Conservation (phyloP, 2,113 vertebrate genomes). For the Cochlearius cochlearius region DNA sequence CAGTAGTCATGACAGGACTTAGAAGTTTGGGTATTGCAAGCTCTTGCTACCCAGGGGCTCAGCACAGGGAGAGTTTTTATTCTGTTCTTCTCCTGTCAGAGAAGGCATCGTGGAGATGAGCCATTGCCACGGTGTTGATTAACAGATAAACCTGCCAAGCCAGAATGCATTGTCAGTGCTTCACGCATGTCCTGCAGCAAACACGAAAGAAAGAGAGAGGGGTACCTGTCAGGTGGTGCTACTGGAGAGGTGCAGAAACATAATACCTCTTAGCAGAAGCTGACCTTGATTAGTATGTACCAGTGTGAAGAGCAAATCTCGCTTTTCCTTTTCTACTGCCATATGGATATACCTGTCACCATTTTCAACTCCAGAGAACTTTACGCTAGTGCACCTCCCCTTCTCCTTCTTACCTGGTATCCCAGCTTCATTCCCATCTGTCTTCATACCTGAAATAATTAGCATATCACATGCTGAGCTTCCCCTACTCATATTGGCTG, state of each 20-base stretch:
- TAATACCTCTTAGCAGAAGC: not conserved
- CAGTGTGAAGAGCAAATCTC: not conserved
- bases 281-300: rapidly evolving
- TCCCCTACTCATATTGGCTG: not conserved
- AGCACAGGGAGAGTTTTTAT: not conserved
- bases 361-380: not conserved
- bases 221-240: not conserved
- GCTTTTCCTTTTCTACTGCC: not conserved
- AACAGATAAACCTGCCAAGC: not conserved
- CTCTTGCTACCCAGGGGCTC: not conserved
- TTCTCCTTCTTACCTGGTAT: not conserved
- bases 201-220: not conserved
- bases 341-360: not conserved
- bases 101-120: not conserved
- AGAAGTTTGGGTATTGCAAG: not conserved
- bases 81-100: not conserved
- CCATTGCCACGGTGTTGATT: rapidly evolving
- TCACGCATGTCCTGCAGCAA: not conserved
- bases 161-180: not conserved
- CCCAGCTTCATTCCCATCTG: not conserved
- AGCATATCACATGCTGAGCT: rapidly evolving
- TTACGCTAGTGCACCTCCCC: not conserved
- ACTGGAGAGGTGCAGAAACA: not conserved
- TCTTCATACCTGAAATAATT: not conserved
- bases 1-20: not conserved